Conservation (phyloP, 2,888 invertebrate genomes). For the Phrixothrix hirtus region DNA sequence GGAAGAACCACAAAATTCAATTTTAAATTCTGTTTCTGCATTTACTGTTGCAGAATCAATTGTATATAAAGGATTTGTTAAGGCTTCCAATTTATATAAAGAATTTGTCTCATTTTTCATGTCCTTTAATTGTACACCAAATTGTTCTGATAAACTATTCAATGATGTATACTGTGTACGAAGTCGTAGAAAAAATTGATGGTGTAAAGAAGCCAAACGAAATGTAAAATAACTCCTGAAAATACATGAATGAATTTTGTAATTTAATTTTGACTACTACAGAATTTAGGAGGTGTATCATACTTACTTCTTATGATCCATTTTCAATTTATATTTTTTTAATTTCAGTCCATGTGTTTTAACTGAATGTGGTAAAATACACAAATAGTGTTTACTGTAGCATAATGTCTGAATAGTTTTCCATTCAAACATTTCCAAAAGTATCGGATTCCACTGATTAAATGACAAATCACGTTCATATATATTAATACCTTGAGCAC, state of each 20-base stretch:
- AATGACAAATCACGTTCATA: slow-evolving; percentile 60
- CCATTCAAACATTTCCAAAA: slow-evolving; percentile 64
- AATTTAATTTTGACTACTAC: background rate
- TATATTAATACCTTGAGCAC: slow-evolving; percentile 66
- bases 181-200: slow-evolving; percentile 73
- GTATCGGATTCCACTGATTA: slow-evolving; percentile 51
- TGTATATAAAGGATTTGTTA: slow-evolving; percentile 44
- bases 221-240: slow-evolving; percentile 73
- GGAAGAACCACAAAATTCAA: slow-evolving; percentile 49
- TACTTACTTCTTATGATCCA: slow-evolving; percentile 71
- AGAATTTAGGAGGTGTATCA: background rate
- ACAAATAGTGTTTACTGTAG: slow-evolving; percentile 73
- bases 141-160: slow-evolving; percentile 65
- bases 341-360: slow-evolving; percentile 60
- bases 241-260: slow-evolving; percentile 30
- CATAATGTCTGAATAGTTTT: slow-evolving; percentile 75
- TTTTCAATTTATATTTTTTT: slow-evolving; percentile 72
- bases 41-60: slow-evolving; percentile 44
- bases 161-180: slow-evolving; percentile 73
- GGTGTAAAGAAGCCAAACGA: slow-evolving; percentile 76
- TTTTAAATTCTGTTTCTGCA: slow-evolving; percentile 52
- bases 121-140: slow-evolving; percentile 61
- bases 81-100: slow-evolving; percentile 51
- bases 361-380: slow-evolving; percentile 59
- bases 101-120: slow-evolving; percentile 56